phyloP scores from a whole-genome alignment of 2,888 invertebrate genomes.

The Euzophera pinguis region DNA sequence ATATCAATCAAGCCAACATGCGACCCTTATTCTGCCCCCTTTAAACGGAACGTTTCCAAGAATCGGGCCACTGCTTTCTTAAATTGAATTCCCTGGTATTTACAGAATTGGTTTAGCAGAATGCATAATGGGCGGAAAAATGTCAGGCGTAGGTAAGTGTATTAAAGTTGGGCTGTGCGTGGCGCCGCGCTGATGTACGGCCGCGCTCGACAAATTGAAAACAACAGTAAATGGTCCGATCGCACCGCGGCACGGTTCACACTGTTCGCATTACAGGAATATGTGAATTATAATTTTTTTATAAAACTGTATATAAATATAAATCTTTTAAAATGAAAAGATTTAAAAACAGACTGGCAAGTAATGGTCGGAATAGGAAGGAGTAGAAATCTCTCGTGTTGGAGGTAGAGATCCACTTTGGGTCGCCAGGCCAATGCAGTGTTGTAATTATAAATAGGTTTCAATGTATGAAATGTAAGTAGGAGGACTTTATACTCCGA shows the following conservation, averaged over 20 bases:
- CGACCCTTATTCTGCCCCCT: constrained; percentile 13
- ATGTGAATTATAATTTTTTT: background rate
- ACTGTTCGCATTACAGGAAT: constrained; percentile 25
- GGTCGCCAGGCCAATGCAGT: too few species aligned
- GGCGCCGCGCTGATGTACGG: constrained; percentile 68
- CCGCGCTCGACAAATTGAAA: constrained; percentile 65
- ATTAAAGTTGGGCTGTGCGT: constrained; percentile 63
- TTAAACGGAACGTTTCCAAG: constrained; percentile 27
- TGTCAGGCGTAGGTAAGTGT: constrained; percentile 63
- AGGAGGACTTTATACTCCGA: too few species aligned
- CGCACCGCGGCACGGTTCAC: constrained; percentile 40
- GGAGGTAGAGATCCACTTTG: too few species aligned
- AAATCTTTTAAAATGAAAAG: too few species aligned
- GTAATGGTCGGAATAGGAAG: too few species aligned
- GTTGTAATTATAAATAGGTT: constrained; percentile 18
- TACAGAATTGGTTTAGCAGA: constrained; percentile 58
- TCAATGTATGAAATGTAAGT: too few species aligned
- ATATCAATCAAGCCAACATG: too few species aligned
- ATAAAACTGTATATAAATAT: too few species aligned
- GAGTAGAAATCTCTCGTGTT: too few species aligned
- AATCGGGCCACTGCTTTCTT: constrained; percentile 29
- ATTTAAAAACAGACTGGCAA: too few species aligned
- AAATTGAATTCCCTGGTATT: constrained; percentile 52
- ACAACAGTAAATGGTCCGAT: constrained; percentile 70
- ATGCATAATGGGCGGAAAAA: constrained; percentile 71